These are phyloP conservation scores for Pantherophis alleghaniensis DNA, from an alignment of 2,797 vertebrate species.

Conservation along the genomic window DNA sequence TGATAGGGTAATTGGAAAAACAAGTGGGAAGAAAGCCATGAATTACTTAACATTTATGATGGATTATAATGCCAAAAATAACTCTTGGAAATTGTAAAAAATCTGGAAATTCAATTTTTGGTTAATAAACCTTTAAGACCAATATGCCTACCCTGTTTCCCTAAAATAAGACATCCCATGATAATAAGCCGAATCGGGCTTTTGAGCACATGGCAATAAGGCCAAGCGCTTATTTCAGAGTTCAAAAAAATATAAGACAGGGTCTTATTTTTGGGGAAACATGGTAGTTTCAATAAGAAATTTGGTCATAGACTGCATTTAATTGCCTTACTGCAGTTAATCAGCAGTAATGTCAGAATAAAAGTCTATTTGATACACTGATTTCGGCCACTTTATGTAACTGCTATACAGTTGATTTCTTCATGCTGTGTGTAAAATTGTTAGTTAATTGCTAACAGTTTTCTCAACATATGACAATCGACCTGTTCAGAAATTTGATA, in stretches of 20 bases:
- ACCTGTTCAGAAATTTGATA: neutral
- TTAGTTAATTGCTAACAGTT: neutral
- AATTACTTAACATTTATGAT: neutral
- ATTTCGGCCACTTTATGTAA: neutral
- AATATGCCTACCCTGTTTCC: neutral
- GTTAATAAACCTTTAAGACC: neutral
- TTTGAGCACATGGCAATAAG: too few relatives aligned
- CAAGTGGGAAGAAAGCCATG: neutral
- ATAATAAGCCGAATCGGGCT: too few relatives aligned
- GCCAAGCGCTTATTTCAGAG: too few relatives aligned
- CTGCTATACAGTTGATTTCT: neutral
- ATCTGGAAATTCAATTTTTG: neutral
- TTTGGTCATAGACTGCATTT: neutral
- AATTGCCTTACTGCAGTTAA: neutral
- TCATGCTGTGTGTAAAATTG: neutral
- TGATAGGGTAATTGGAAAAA: neutral
- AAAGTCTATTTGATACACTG: neutral
- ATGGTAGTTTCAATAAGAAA: neutral
- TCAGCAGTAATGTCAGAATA: neutral
- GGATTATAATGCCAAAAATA: conserved; percentile 3
- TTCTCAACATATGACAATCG: neutral
- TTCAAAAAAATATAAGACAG: too few relatives aligned
- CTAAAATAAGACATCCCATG: too few relatives aligned
- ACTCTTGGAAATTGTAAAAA: neutral
- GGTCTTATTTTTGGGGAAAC: too few relatives aligned